A percentile compares a stretch with the other conserved stretches of the same genome.
Evolutionary conservation across 2,888 invertebrate genomes (phyloP).

Genomic region (Scelioninae gen. 1): DNA sequence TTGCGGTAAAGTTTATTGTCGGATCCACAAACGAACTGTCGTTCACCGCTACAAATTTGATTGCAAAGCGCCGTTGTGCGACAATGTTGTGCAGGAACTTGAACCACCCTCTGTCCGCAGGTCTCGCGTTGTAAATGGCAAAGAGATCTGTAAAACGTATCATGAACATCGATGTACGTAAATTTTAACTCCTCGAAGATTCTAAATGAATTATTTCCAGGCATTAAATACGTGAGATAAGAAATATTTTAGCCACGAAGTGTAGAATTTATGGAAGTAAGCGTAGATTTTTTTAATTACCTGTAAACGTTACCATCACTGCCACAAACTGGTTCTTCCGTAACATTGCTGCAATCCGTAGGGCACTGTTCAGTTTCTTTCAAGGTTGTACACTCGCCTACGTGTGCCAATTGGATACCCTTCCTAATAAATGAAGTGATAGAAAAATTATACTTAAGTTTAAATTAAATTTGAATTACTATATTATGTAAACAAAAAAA

Average conservation of each 20-base stretch:
- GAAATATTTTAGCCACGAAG: constrained; percentile 12
- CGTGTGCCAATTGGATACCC: constrained; percentile 94
- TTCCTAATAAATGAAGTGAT: constrained; percentile 85
- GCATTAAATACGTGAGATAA: constrained; percentile 37
- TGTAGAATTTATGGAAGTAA: constrained; percentile 20
- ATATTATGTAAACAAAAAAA: not conserved
- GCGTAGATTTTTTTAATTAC: constrained; percentile 83
- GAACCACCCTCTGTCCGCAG: constrained; percentile 93
- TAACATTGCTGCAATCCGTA: constrained; percentile 86
- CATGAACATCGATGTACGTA: constrained; percentile 6
- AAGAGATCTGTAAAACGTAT: constrained; percentile 86
- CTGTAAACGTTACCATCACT: constrained; percentile 95
- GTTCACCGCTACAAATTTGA: constrained; percentile 89
- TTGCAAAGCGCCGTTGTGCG: constrained; percentile 93
- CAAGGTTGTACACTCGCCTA: constrained; percentile 93
- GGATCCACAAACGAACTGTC: constrained; percentile 94
- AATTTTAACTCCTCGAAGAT: not conserved
- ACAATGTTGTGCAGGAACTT: constrained; percentile 93
- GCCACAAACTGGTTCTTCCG: constrained; percentile 92
- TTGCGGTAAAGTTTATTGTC: constrained; percentile 95
- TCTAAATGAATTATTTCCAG: constrained; percentile 3
- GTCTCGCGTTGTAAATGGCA: constrained; percentile 93
- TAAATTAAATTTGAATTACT: no score
- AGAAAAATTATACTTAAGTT: no score
- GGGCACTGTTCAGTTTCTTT: constrained; percentile 88